phyloP scores from a whole-genome alignment of 2,888 invertebrate genomes.

The Cryptus armator region DNA sequence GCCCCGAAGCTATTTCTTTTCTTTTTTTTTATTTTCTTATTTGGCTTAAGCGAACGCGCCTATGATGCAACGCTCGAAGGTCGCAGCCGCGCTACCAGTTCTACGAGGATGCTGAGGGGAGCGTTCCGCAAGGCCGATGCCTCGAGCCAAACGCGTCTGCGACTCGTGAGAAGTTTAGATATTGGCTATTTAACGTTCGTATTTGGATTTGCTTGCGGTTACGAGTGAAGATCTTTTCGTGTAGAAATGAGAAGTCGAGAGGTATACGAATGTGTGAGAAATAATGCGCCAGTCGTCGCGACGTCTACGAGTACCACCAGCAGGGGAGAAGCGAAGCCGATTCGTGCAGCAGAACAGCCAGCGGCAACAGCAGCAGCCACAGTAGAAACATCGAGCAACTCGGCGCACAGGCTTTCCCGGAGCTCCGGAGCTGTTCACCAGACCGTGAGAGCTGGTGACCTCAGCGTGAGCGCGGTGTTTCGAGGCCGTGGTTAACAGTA shows the following conservation, averaged over 20 bases:
- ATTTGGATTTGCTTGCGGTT: background rate
- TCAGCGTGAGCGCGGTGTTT: conserved; percentile 75
- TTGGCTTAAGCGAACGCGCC: background rate
- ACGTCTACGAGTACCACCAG: conserved; percentile 23
- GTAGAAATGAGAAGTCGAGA: background rate
- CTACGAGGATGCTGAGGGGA: conserved; percentile 22
- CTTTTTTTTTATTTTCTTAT: conserved; percentile 26
- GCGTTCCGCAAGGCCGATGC: conserved; percentile 29
- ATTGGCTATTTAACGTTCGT: background rate
- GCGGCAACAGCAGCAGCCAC: conserved; percentile 31
- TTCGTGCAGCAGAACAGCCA: conserved; percentile 1
- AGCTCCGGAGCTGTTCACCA: conserved; percentile 73
- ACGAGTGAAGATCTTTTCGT: background rate
- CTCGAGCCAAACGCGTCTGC: conserved; percentile 9
- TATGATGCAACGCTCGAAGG: conserved; percentile 42
- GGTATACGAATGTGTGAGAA: conserved; percentile 1
- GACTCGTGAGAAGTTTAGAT: conserved; percentile 24
- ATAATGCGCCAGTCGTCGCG: conserved; percentile 28
- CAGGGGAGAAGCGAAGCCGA: conserved; percentile 43
- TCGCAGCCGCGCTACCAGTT: conserved; percentile 11
- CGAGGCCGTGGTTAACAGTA: conserved; percentile 79
- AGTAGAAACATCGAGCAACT: conserved; percentile 16
- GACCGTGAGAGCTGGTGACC: conserved; percentile 80
- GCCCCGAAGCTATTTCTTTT: background rate
- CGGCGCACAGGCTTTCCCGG: conserved; percentile 67